Base-by-base conservation (phyloP, 2,888 invertebrate genomes). In the Cordilura impudica region DNA sequence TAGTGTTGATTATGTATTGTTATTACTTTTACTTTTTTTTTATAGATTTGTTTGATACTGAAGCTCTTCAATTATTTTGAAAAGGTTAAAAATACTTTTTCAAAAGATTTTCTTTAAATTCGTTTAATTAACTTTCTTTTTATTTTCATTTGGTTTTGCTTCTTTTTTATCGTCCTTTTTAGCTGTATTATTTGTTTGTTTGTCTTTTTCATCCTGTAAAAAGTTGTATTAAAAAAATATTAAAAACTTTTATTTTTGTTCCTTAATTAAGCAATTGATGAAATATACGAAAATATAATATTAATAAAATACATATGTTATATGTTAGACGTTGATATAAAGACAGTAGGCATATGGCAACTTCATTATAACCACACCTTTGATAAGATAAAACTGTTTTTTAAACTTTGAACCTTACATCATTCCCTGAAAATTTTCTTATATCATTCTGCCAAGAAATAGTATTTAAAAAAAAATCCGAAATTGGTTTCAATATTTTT, bases 161-260 rank as follows among this genome's bases (percentile, higher is more conserved):
- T 86, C 87, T 83, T 86, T 85, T 79, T 84, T 85, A 81, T 83
- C 88, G 82, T 84, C 85, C 85, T 83, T 84, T 82, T 84, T 84
- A 84, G 85, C 87, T 85, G 85, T 88, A 86, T 85, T 88, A 84
- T 84, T 88, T 84, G 84, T 86, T 76, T 86, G 84, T 85, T 85
- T 88, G 83, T 87, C 85, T 86, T 88, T 89, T 87, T 87, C 87
- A 88, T 89, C 89, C 89, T 89, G 90, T 85, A 90, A 90, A 84
- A 85, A 86, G 75, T 79, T 75, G 67, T 66, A 72, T 72, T 79
- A 67, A 79, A 79, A 79, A 66, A 78, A 78, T 73, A 65, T 47
- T 54, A 19, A 53, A 74, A 70, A 75, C 3, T 4, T 31, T 60
- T 60, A 12, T 58, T 10, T 35, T 65, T n/a, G n/a, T n/a, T n/a